phyloP scores from a whole-genome alignment of 2,888 invertebrate species.

The Orchesellides sinensis region DNA sequence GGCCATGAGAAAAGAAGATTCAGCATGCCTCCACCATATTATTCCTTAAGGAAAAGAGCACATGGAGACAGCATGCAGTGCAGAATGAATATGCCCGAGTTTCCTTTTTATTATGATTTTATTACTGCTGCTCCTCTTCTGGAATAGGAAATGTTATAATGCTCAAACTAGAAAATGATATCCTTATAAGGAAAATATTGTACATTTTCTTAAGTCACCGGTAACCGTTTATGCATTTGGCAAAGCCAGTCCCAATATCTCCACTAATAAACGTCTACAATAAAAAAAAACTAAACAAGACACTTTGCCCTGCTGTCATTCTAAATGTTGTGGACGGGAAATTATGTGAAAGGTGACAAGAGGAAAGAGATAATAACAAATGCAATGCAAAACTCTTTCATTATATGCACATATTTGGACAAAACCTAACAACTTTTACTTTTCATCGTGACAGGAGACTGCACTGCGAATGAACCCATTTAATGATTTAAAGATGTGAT shows the following conservation, averaged over 20 bases:
- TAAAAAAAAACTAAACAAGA: too few relatives aligned
- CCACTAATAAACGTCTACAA: too few relatives aligned
- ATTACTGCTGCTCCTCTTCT: too few relatives aligned
- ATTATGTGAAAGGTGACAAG: slow-evolving; percentile 24
- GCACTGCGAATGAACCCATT: too few relatives aligned
- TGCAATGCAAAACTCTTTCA: background rate
- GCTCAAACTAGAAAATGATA: slow-evolving; percentile 48
- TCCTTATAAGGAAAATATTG: slow-evolving; percentile 58
- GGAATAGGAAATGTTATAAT: slow-evolving; percentile 26
- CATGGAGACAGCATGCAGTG: slow-evolving; percentile 2
- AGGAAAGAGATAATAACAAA: background rate
- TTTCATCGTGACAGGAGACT: too few relatives aligned
- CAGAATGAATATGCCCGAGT: slow-evolving; percentile 18
- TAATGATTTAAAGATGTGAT: background rate
- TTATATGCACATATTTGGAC: background rate
- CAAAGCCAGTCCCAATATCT: too few relatives aligned
- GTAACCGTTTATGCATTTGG: too few relatives aligned
- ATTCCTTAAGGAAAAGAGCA: too few relatives aligned
- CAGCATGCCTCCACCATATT: too few relatives aligned
- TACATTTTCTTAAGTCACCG: too few relatives aligned
- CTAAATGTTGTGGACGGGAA: background rate
- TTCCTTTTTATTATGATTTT: slow-evolving; percentile 41
- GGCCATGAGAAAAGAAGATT: too few relatives aligned
- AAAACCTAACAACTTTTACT: too few relatives aligned
- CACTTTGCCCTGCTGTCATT: background rate